Evolutionary conservation across 23 tunicate genomes (phyloP).

Genomic region (Halocynthia aurantium): DNA sequence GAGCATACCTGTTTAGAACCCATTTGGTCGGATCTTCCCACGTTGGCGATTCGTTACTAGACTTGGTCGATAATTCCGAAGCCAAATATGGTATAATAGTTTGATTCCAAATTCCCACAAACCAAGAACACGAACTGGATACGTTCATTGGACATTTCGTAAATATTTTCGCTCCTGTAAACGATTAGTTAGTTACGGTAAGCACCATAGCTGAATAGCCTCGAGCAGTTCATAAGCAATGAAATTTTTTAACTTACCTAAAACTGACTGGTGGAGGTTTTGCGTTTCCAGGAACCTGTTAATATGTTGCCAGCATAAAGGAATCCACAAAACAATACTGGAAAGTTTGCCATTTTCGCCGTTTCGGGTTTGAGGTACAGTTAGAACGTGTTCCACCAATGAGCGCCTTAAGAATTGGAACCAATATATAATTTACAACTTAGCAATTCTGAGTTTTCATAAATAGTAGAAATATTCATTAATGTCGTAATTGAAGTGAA

Average conservation of each 20-base stretch:
- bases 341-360: constrained; percentile 51
- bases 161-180: constrained; percentile 62
- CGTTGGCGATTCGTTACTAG: constrained; percentile 20
- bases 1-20: constrained; percentile 65
- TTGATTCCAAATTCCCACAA: constrained; percentile 79
- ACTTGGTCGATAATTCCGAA: constrained; percentile 33
- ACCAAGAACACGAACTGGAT: constrained; percentile 80
- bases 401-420: constrained; percentile 21
- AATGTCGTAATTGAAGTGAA: too few relatives aligned
- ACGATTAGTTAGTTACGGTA: not conserved
- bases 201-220: not conserved
- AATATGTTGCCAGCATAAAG: constrained; percentile 89
- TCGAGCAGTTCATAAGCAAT: not conserved
- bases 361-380: constrained; percentile 18
- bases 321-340: constrained; percentile 77
- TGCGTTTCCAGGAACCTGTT: constrained; percentile 62
- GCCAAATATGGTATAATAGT: constrained; percentile 66
- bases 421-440: not conserved
- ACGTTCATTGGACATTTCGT: constrained; percentile 51
- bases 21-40: constrained; percentile 77
- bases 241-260: constrained; percentile 26
- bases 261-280: constrained; percentile 35
- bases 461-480: too few relatives aligned
- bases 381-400: constrained; percentile 31
- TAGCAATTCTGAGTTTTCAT: not conserved